Base-by-base conservation (phyloP, 2,888 invertebrate species). In the Epinotia brunnichana region DNA sequence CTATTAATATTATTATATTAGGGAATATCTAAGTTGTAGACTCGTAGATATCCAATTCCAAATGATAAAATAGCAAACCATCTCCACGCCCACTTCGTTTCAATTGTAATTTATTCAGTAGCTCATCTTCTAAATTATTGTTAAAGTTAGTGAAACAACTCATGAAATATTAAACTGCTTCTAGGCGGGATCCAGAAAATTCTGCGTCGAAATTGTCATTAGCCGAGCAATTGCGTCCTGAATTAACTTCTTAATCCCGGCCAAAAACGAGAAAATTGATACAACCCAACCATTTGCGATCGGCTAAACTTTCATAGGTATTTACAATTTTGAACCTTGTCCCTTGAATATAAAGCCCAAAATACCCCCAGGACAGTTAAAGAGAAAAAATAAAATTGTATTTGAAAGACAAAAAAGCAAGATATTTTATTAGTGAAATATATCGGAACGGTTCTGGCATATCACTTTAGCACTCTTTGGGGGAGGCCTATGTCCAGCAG, bases 121-220 rank as follows among this genome's bases (percentile, higher is more conserved):
- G 48, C 48, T 69, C 11, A 69, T 51, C 21, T 53, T 35, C 35
- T 39, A 39, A 68, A 62, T 60, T 35, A 21, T 15, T 4, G 29
- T 17, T 39, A 24, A 62, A 62, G n/a, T 62, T 11, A 51, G 48
- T 48, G 48, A 39, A 21, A 60, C 29, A 53, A 21, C 48, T 60
- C 39, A 24, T 48, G 48, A 59, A 68, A 60, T 60, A 60, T 68
- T 51, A 68, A 68, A 59, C 35, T 48, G 39, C 21, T 60, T 21
- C 21, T 35, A 69, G 60, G 44, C 51, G 11, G 60, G 19, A 60
- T n/a, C 51, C 60, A 69, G 68, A 60, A 69, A 60, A 53, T 53
- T 69, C 60, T 68, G 39, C 29, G 29, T 48, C 29, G 44, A 44
- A 70, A 56, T 56, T 70, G 62, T 56, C 62, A 62, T 70, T 69